Evolutionary conservation across 2,888 invertebrate species (phyloP).

Genomic region (Agelastica alni): DNA sequence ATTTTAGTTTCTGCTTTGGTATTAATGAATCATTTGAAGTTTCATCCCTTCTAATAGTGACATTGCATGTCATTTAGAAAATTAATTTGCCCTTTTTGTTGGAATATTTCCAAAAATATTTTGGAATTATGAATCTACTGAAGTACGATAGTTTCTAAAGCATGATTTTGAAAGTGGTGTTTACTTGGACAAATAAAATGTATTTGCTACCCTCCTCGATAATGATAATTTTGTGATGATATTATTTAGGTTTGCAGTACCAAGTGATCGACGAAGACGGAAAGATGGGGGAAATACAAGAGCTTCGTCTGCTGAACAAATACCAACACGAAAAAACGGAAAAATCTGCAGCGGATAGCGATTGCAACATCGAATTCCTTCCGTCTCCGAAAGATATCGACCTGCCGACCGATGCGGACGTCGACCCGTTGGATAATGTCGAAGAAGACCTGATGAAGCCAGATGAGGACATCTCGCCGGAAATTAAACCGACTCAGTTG

Average conservation of each 20-base stretch:
- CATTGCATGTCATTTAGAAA: too few relatives aligned
- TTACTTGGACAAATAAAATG: too few relatives aligned
- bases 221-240: too few relatives aligned
- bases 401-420: neutral
- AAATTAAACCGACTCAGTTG: too few relatives aligned
- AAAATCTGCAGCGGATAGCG: conserved; percentile 11
- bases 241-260: conserved; percentile 41
- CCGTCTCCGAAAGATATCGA: conserved; percentile 14
- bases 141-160: too few relatives aligned
- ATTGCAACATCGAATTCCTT: conserved; percentile 1
- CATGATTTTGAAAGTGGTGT: neutral
- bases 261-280: conserved; percentile 54
- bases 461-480: neutral
- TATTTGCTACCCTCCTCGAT: too few relatives aligned
- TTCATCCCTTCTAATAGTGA: too few relatives aligned
- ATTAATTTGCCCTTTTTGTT: too few relatives aligned
- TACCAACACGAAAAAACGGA: conserved; percentile 29
- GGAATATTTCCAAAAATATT: too few relatives aligned
- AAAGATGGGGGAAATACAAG: conserved; percentile 50
- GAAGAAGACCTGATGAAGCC: neutral
- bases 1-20: too few relatives aligned
- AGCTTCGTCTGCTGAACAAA: conserved; percentile 40
- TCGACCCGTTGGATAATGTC: neutral
- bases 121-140: too few relatives aligned
- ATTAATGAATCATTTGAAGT: too few relatives aligned